These are phyloP conservation scores for Apogon hyalosoma DNA, from an alignment of 2,797 vertebrate genomes.

Conservation along the genomic window DNA sequence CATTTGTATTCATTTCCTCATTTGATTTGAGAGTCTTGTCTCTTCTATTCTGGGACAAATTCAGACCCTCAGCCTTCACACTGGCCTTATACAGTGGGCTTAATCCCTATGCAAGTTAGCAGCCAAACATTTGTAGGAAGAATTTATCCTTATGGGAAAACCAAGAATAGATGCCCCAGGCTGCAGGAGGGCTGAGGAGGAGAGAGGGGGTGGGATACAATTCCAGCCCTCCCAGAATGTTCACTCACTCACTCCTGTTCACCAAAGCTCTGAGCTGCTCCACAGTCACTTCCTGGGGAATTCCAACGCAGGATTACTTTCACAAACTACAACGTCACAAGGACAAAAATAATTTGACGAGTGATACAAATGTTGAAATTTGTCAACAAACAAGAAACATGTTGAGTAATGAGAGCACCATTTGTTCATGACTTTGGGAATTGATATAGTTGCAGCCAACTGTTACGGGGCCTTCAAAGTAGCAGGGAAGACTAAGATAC, in stretches of 20 bases:
- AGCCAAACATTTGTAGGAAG: slow-evolving; percentile 66
- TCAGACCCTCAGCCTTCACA: slow-evolving; percentile 16
- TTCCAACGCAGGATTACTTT: slow-evolving; percentile 66
- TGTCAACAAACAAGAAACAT: slow-evolving; percentile 65
- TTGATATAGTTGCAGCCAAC: slow-evolving; percentile 32
- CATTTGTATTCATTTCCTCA: not conserved
- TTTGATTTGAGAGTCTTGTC: not conserved
- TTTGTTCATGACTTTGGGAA: slow-evolving; percentile 41
- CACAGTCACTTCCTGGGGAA: slow-evolving; percentile 66
- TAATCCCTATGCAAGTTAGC: slow-evolving; percentile 46
- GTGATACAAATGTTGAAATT: slow-evolving; percentile 66
- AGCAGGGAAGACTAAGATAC: slow-evolving; percentile 24
- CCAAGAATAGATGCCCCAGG: slow-evolving; percentile 75
- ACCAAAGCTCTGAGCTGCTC: slow-evolving; percentile 51
- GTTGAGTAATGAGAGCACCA: slow-evolving; percentile 50
- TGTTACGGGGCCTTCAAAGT: slow-evolving; percentile 28
- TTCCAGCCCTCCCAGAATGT: slow-evolving; percentile 68
- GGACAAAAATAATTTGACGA: slow-evolving; percentile 68
- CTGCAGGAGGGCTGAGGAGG: slow-evolving; percentile 61
- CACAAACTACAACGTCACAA: slow-evolving; percentile 54
- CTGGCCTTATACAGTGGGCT: slow-evolving; percentile 46
- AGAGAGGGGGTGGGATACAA: slow-evolving; percentile 54
- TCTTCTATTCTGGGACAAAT: slow-evolving; percentile 20
- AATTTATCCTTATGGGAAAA: slow-evolving; percentile 77
- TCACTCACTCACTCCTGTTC: slow-evolving; percentile 39